Base-by-base conservation (phyloP, 2,113 vertebrate species). In the Cervus canadensis region DNA sequence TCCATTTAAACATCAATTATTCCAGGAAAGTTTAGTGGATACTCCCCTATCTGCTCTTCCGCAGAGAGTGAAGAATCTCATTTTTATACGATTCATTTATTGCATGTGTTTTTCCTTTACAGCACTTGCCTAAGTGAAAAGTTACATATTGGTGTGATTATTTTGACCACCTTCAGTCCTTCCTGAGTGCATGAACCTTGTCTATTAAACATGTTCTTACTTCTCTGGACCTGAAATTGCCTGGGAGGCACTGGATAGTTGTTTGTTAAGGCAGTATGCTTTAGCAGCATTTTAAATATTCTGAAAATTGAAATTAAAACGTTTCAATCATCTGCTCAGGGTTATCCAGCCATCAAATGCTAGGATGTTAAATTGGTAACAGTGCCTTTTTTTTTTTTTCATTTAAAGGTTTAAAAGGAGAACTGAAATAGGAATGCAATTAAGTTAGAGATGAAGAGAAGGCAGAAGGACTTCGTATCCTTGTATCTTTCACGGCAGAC, bases 251-350 rank as follows among this genome's bases (percentile, higher is more conserved):
- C 9, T n/a, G 26, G 28, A 62, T 87, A 79, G 60, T 26, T 54
- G 30, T 28, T 84, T 87, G 11, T 50, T 56, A 52, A 43, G 9
- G 43, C 9, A 74, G 2, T 16, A 26, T 88, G n/a, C 3, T 26
- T 14, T 36, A 54, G 1, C 50, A 86, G 5, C 21, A 50, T 60
- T 89, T 57, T 56, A 93, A 88, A 52, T 84, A 54, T 71, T 82
- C 43, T 87, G 40, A 87, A 93, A 87, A 11, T 12, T 85, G 36
- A 84, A 26, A 89, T 40, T 57, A 87, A 95, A 85, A 74, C 62
- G 6, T n/a, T 30, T 78, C 13, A 57, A 79, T 84, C 5, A 48
- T 90, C 14, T 81, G 2, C 8, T 81, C 62, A 26, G 23, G 11
- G 7, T 83, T 28, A 56, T 36, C 6, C 4, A 83, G 1, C 26